A percentile compares a stretch with the other conserved stretches of the same genome.
phyloP scores from a whole-genome alignment of 1,140 invertebrate genomes.

The Atopsyche davidsoni region DNA sequence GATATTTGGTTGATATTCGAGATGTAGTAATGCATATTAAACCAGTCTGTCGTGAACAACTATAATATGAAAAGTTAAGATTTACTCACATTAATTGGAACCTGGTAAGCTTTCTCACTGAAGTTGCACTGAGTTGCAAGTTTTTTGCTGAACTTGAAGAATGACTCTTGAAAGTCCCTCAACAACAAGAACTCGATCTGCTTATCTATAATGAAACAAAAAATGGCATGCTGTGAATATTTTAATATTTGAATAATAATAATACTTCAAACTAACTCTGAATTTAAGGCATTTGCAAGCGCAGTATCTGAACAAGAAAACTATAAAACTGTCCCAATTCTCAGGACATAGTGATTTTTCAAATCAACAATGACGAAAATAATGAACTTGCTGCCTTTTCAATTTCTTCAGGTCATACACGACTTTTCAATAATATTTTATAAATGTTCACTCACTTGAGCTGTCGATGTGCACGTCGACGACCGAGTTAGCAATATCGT shows the following conservation, averaged over 20 bases:
- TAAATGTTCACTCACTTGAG: constrained; percentile 67
- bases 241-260: background rate
- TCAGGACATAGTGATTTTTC: no score
- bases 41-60: no score
- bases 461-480: constrained; percentile 80
- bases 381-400: no score
- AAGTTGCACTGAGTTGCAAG: constrained; percentile 61
- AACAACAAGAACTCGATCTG: constrained; percentile 81
- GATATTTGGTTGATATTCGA: background rate
- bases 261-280: no score
- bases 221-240: constrained; percentile 17
- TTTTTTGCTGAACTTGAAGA: constrained; percentile 64
- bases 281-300: no score
- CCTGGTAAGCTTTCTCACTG: constrained; percentile 61
- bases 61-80: background rate
- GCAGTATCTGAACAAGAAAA: no score
- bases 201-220: constrained; percentile 72
- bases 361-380: no score
- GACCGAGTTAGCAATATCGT: constrained; percentile 64
- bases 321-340: no score
- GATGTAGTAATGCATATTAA: no score
- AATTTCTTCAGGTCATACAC: background rate
- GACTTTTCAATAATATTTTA: constrained; percentile 1
- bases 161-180: constrained; percentile 66
- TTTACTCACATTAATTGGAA: constrained; percentile 59